Evolutionary conservation across 2,888 invertebrate species (phyloP), one percentile per base, ranked within the genome.

Genomic region (Adelphocoris suturalis): DNA sequence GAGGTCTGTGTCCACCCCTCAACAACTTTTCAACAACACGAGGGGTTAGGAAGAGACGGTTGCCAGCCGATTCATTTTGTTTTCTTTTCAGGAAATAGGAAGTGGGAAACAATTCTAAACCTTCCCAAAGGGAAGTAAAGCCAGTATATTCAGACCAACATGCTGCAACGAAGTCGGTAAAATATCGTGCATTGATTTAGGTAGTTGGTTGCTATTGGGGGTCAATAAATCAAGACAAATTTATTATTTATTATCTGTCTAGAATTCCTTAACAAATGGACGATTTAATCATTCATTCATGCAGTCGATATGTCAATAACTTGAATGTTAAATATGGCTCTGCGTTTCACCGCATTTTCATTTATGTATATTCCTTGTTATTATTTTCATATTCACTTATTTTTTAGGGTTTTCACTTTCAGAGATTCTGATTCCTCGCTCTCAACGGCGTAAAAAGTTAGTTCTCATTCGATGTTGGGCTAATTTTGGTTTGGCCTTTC

Each of bases 1-100:
- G 68, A 68, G 68, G 68, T 78, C 78, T 78, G 78, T 78, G 78
- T 78, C 78, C 78, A 78, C 78, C 78, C 78, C 47, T 78, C 76
- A 76, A 76, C 28, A 46, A 76, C 37, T 37, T 76, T 4, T 78
- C 46, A 78, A 78, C 78, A 46, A n/a, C 78, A 68, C 68, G 23
- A 68, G 5, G 68, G 23, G 68, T 19, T 68, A 68, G 68, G 68
- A 68, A 68, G 68, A 27, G 68, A 68, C 68, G 68, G 68, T 23
- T 68, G 68, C 68, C 23, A 68, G 68, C 68, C 68, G 23, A 68
- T 68, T 23, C 9, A 23, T 68, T 23, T 68, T 68, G 68, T n/a
- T 68, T 12, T 19, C 11, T 68, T 19, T 9, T 61, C 52, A 13
- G 52, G 52, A 16, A 52, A 52, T 68, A 68, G 68, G 68, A 68